A percentile compares a stretch with the other conserved stretches of the same genome.
Conservation (phyloP, 2,888 invertebrate species). For the Andrena dorsata region DNA sequence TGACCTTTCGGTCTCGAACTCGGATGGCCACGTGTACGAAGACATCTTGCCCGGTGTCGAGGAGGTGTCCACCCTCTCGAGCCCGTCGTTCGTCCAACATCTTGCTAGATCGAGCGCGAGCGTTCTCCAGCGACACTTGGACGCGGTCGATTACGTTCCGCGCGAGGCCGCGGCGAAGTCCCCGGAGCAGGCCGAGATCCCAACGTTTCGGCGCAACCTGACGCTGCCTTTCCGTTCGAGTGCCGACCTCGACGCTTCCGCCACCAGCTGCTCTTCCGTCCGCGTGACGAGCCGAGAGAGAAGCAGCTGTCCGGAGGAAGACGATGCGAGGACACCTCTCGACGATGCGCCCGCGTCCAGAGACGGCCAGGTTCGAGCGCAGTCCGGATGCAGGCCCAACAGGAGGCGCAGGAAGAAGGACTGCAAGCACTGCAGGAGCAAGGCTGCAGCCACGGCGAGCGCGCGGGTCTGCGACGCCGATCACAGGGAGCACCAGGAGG, state of each 20-base stretch:
- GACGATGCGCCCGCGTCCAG: background rate
- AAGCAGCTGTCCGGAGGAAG: conserved; percentile 30
- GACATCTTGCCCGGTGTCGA: conserved; percentile 70
- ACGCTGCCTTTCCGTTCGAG: conserved; percentile 77
- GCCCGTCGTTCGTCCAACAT: background rate
- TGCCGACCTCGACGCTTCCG: conserved; percentile 38
- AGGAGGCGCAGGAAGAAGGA: conserved; percentile 81
- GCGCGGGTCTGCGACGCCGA: conserved; percentile 8
- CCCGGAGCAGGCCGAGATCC: background rate
- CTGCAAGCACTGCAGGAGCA: conserved; percentile 80
- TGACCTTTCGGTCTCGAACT: background rate
- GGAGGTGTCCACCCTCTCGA: background rate
- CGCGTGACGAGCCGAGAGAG: conserved; percentile 76
- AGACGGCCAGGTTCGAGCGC: background rate
- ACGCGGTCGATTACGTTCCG: background rate
- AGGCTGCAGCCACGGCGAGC: conserved; percentile 16
- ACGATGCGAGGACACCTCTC: conserved; percentile 9
- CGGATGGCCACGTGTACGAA: conserved; percentile 81
- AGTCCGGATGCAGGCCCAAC: conserved; percentile 47
- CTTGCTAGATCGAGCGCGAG: background rate
- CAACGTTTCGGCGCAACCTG: conserved; percentile 70
- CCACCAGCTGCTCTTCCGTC: conserved; percentile 71
- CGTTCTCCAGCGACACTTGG: background rate
- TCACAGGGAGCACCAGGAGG: conserved; percentile 23
- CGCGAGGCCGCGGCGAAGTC: background rate